These are phyloP conservation scores for Drosophila sordidula DNA, from an alignment of 2,888 invertebrate genomes.

Conservation along the genomic window DNA sequence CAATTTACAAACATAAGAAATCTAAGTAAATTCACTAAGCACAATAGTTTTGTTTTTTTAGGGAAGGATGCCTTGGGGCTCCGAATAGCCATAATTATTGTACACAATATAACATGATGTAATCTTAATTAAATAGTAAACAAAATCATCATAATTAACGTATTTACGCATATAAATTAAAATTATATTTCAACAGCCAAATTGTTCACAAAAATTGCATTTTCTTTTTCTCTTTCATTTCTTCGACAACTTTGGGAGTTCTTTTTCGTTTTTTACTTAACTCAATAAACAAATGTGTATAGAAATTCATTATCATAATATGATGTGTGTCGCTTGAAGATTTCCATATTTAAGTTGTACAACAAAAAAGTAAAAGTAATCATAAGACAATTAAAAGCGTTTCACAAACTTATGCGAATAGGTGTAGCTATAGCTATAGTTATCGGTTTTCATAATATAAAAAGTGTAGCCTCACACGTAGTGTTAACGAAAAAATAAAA, in stretches of 20 bases:
- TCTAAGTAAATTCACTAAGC: constrained; percentile 54
- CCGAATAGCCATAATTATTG: constrained; percentile 24
- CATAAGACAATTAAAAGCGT: constrained; percentile 67
- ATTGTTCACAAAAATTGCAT: constrained; percentile 81
- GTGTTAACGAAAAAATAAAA: constrained; percentile 45
- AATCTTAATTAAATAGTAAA: constrained; percentile 43
- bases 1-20: constrained; percentile 31
- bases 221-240: constrained; percentile 43
- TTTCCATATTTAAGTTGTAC: constrained; percentile 12
- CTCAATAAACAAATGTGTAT: constrained; percentile 18
- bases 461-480: constrained; percentile 73
- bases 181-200: constrained; percentile 79
- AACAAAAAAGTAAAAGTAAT: constrained; percentile 36
- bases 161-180: constrained; percentile 59
- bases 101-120: constrained; percentile 49
- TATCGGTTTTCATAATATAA: constrained; percentile 10
- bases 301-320: constrained; percentile 20
- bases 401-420: constrained; percentile 52
- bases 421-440: constrained; percentile 33
- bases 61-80: background rate
- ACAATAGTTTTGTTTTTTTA: constrained; percentile 21
- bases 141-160: constrained; percentile 44
- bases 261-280: constrained; percentile 13
- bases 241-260: constrained; percentile 55
- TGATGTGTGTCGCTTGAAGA: constrained; percentile 11